Percentiles rank a stretch among this genome's conserved stretches.
These are phyloP conservation scores for Myripristis jacobus DNA, from an alignment of 2,797 vertebrate genomes.

Conservation along the genomic window DNA sequence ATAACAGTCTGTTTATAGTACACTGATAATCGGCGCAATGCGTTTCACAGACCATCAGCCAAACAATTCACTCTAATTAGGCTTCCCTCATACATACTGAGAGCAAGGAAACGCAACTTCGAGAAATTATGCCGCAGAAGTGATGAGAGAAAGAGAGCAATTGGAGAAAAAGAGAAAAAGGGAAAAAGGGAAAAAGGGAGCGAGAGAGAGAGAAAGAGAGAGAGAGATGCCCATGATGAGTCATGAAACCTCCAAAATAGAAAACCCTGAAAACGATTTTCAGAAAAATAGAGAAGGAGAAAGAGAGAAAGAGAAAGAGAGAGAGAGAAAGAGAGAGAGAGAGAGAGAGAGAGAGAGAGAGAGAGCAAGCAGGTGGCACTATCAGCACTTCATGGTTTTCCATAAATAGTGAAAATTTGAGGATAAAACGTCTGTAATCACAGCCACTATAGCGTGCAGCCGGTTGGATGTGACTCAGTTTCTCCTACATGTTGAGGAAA, in stretches of 20 bases:
- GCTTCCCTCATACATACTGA: constrained; percentile 49
- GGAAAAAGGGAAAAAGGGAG: background rate
- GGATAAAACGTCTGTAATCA: constrained; percentile 41
- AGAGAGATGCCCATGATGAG: constrained; percentile 35
- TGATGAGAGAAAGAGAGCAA: constrained; percentile 27
- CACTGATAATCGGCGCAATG: constrained; percentile 67
- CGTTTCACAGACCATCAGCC: constrained; percentile 75
- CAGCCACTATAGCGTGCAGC: constrained; percentile 25
- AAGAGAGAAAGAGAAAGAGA: too few relatives aligned
- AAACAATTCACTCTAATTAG: constrained; percentile 76
- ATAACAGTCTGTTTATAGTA: constrained; percentile 68
- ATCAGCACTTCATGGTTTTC: constrained; percentile 43
- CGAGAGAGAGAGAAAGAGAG: background rate
- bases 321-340: too few relatives aligned
- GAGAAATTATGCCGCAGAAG: constrained; percentile 17
- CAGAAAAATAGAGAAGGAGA: background rate
- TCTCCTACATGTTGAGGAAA: constrained; percentile 1
- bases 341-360: background rate
- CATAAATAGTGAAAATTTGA: constrained; percentile 47
- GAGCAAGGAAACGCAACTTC: constrained; percentile 47
- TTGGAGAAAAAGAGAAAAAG: background rate
- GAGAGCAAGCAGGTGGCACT: constrained; percentile 36
- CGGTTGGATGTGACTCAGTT: constrained; percentile 31
- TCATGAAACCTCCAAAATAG: constrained; percentile 40
- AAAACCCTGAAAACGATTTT: constrained; percentile 19